phyloP scores from a whole-genome alignment of 2,888 invertebrate genomes.

The Antheraea yamamai region DNA sequence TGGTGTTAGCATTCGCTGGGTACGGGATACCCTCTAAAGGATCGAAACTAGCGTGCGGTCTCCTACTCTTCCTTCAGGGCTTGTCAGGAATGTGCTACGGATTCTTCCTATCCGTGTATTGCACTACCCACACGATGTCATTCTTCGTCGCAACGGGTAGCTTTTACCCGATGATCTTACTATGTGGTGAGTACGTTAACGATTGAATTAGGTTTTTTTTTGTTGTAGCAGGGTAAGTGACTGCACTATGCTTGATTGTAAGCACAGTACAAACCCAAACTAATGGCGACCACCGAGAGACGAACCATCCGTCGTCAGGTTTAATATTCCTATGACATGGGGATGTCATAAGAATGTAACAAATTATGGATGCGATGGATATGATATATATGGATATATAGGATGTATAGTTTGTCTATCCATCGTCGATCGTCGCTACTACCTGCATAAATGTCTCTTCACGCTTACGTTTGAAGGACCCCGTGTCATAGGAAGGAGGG shows the following conservation, averaged over 20 bases:
- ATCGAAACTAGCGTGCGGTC: slow-evolving; percentile 81
- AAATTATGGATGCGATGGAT: too few species aligned
- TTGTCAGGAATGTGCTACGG: slow-evolving; percentile 94
- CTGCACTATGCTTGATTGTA: not conserved
- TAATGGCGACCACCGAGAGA: not conserved
- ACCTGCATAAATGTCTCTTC: too few species aligned
- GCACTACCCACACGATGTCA: slow-evolving; percentile 89
- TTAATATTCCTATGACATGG: too few species aligned
- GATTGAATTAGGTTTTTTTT: not conserved
- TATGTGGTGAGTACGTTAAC: slow-evolving; percentile 86
- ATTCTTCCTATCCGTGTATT: slow-evolving; percentile 90
- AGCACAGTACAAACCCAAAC: not conserved
- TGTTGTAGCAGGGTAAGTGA: not conserved
- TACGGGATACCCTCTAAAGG: slow-evolving; percentile 85
- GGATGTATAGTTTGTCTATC: too few species aligned
- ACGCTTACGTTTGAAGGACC: too few species aligned
- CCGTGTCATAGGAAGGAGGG: too few species aligned
- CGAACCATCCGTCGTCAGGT: not conserved
- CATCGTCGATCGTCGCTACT: too few species aligned
- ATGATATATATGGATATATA: too few species aligned
- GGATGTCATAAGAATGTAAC: too few species aligned
- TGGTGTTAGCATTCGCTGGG: slow-evolving; percentile 83
- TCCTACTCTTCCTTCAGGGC: slow-evolving; percentile 86
- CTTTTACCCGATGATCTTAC: slow-evolving; percentile 93
- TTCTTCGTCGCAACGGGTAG: slow-evolving; percentile 93